Percentiles rank a stretch among this genome's conserved stretches.
Conservation (phyloP, 2,888 invertebrate genomes). For the Sclerodermus sp. region DNA sequence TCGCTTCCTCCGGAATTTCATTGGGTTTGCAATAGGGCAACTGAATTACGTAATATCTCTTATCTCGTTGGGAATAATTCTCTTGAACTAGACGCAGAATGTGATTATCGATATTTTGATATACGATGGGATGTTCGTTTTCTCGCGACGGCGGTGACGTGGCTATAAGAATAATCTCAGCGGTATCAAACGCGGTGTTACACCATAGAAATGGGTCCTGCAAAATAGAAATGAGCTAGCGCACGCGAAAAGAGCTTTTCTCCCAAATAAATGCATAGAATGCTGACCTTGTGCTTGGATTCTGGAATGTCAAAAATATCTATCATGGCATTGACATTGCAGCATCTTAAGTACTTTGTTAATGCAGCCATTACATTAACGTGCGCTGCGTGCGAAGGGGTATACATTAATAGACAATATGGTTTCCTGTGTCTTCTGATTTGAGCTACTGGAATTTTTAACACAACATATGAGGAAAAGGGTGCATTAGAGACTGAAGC, state of each 20-base stretch:
- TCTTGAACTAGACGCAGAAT: constrained; percentile 43
- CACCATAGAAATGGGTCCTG: constrained; percentile 52
- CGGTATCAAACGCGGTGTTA: constrained; percentile 42
- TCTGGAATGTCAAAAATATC: constrained; percentile 47
- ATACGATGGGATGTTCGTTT: constrained; percentile 32
- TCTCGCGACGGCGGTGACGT: constrained; percentile 40
- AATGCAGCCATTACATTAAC: constrained; percentile 46
- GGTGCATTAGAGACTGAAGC: too few relatives aligned
- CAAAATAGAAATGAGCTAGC: background rate
- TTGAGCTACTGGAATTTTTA: constrained; percentile 15
- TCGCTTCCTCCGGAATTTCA: constrained; percentile 47
- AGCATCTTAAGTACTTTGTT: constrained; percentile 45
- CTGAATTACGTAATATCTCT: constrained; percentile 43
- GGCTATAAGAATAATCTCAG: constrained; percentile 45
- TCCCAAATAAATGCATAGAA: constrained; percentile 1
- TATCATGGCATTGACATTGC: constrained; percentile 49
- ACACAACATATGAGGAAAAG: too few relatives aligned
- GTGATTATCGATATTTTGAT: constrained; percentile 44
- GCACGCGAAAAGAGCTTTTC: background rate
- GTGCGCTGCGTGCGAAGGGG: constrained; percentile 46
- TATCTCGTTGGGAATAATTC: constrained; percentile 37
- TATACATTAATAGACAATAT: constrained; percentile 50
- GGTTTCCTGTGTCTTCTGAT: constrained; percentile 33
- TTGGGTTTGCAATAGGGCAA: constrained; percentile 49
- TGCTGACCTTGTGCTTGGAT: constrained; percentile 40